Base-by-base conservation (phyloP, 1,140 invertebrate genomes). In the Subanguina moxae region DNA sequence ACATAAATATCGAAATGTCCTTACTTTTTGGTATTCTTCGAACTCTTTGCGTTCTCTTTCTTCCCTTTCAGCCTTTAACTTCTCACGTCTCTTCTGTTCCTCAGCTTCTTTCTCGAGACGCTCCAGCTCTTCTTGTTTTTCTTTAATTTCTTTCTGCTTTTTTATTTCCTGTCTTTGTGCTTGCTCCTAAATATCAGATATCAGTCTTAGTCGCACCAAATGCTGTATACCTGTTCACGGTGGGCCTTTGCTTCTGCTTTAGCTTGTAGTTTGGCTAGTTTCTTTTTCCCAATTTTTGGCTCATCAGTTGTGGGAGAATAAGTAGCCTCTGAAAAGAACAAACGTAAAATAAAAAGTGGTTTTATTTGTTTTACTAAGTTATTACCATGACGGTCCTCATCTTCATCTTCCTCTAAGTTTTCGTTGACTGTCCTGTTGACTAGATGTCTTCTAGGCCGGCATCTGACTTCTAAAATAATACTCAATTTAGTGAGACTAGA, bases 241-340 rank as follows among this genome's bases (percentile, higher is more conserved):
- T 64, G 30, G 21, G 74, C 76, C 15, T 69, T 64, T 19, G 82
- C 81, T 58, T 80, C 77, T 15, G 76, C 78, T 66, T 81, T 81
- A 1, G 78, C 78, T 63, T 78, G 71, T 17, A 81, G 62, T 64
- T 81, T 81, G 1, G 80, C 80, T 43, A 76, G 59, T 65, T 81
- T 81, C 46, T 78, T 80, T 57, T 80, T 81, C 17, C 80, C 79
- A 13, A 81, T 68, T 57, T 80, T 82, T 30, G 74, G 71, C 8
- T 64, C 72, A 52, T 52, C 48, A 25, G n/a, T 7, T 25, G 48
- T 52, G 15, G 48, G 48, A 52, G 17, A 52, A 25, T 3, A 19
- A 15, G 48, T 3, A 21, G 17, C 46, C 21, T 11, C 57, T 64
- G 17, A 9, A 43, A 56, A 46, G 43, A 19, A 43, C 30, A 1